A percentile compares a stretch with the other conserved stretches of the same genome.
Evolutionary conservation across 2,113 vertebrate species (phyloP).

Genomic region (Grantiella picta): DNA sequence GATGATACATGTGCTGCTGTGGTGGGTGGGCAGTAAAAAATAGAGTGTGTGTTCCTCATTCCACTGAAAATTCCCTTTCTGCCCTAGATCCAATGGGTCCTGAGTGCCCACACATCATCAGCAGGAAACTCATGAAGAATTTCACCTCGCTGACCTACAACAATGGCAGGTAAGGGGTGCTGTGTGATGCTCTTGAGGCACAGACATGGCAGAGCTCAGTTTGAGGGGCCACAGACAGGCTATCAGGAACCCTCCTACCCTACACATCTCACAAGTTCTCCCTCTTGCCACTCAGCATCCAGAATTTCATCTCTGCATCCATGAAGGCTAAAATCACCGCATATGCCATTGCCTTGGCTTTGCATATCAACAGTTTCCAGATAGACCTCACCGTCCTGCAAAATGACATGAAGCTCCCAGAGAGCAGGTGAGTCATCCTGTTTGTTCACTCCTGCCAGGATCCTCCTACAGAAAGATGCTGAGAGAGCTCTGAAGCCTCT

Average conservation of each 20-base stretch:
- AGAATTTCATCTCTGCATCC: constrained; percentile 74
- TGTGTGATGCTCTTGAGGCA: background rate
- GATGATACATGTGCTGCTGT: background rate
- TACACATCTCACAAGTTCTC: background rate
- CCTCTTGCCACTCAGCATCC: constrained; percentile 55
- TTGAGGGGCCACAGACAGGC: background rate
- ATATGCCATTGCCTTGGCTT: constrained; percentile 64
- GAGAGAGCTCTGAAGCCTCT: background rate
- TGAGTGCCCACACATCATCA: constrained; percentile 70
- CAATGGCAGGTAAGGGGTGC: constrained; percentile 67
- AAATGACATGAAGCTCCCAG: constrained; percentile 74
- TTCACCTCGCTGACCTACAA: constrained; percentile 75
- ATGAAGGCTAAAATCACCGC: constrained; percentile 78
- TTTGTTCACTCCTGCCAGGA: background rate
- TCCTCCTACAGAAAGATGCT: background rate
- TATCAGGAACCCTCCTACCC: background rate
- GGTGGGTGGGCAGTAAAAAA: background rate
- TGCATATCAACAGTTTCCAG: constrained; percentile 77
- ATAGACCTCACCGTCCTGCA: constrained; percentile 72
- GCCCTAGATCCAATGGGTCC: constrained; percentile 70
- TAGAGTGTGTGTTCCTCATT: background rate
- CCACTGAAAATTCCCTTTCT: background rate
- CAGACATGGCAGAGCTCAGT: background rate
- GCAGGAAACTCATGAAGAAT: constrained; percentile 73
- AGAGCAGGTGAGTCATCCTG: constrained; percentile 65